A percentile compares a stretch with the other conserved stretches of the same genome.
Evolutionary conservation across 2,113 vertebrate species (phyloP).

Genomic region (Mesoclemmys tuberculata): DNA sequence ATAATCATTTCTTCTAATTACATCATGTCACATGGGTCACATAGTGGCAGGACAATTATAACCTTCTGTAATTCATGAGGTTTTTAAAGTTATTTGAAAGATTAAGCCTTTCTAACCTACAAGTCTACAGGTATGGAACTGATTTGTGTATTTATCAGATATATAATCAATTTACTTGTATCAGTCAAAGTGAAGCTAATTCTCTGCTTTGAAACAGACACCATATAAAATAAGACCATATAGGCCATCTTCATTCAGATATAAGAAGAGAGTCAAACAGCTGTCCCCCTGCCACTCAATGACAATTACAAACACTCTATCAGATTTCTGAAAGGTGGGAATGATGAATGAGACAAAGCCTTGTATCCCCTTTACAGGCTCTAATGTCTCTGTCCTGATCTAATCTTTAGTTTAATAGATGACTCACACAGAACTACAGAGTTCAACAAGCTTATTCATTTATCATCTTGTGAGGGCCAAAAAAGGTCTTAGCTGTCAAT

Average conservation of each 20-base stretch:
- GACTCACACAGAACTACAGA: constrained; percentile 25
- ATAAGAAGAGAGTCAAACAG: constrained; percentile 15
- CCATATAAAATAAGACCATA: neutral
- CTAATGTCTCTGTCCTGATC: constrained; percentile 23
- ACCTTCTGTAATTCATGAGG: neutral
- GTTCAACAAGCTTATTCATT: constrained; percentile 64
- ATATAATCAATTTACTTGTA: neutral
- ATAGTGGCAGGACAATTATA: neutral
- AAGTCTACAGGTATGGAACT: neutral
- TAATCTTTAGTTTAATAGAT: constrained; percentile 53
- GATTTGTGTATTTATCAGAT: neutral
- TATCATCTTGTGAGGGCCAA: neutral
- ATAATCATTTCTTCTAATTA: neutral
- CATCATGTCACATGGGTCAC: accelerated
- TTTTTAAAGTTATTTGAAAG: constrained; percentile 21
- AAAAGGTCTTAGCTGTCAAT: constrained; percentile 10
- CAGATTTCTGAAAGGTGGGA: neutral
- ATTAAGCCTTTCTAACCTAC: neutral
- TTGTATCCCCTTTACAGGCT: neutral
- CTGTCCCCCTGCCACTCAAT: neutral
- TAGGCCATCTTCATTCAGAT: constrained; percentile 22
- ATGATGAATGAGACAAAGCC: constrained; percentile 40
- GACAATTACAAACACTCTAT: constrained; percentile 4
- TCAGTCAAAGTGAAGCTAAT: constrained; percentile 5
- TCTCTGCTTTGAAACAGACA: constrained; percentile 11